Conservation (phyloP, 2,113 vertebrate species). For the Globicephala melas region DNA sequence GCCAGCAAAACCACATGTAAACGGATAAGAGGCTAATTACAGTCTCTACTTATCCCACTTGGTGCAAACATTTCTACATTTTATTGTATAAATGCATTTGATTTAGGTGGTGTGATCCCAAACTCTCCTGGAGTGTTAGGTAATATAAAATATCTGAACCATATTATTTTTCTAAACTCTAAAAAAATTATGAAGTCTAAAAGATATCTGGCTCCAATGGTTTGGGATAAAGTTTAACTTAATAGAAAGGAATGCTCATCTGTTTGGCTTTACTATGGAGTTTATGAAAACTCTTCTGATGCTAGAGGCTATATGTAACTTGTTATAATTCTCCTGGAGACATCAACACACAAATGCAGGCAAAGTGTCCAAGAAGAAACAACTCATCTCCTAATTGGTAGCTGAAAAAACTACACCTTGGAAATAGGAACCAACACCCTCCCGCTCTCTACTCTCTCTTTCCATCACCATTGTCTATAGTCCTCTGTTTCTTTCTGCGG, state of each 20-base stretch:
- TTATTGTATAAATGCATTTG: not conserved
- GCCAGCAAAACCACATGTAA: not conserved
- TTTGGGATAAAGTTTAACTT: not conserved
- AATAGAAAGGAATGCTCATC: not conserved
- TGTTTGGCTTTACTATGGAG: not conserved
- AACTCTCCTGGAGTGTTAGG: not conserved
- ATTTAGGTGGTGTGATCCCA: not conserved
- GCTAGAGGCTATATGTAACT: not conserved
- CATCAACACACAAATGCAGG: not conserved
- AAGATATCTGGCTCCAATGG: not conserved
- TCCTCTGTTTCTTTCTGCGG: not conserved
- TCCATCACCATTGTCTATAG: not conserved
- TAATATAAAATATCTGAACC: not conserved
- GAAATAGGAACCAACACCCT: not conserved
- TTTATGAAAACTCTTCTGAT: not conserved
- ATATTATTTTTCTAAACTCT: not conserved
- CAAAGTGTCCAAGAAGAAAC: not conserved
- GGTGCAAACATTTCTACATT: slow-evolving; percentile 30
- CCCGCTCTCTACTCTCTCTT: not conserved
- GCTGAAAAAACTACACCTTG: not conserved
- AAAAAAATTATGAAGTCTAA: not conserved
- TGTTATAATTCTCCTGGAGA: not conserved
- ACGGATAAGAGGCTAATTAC: slow-evolving; percentile 8
- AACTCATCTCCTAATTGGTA: not conserved
- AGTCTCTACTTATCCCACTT: not conserved